Conservation (phyloP, 2,113 vertebrate genomes). For the Andinoacara biseriatus region DNA sequence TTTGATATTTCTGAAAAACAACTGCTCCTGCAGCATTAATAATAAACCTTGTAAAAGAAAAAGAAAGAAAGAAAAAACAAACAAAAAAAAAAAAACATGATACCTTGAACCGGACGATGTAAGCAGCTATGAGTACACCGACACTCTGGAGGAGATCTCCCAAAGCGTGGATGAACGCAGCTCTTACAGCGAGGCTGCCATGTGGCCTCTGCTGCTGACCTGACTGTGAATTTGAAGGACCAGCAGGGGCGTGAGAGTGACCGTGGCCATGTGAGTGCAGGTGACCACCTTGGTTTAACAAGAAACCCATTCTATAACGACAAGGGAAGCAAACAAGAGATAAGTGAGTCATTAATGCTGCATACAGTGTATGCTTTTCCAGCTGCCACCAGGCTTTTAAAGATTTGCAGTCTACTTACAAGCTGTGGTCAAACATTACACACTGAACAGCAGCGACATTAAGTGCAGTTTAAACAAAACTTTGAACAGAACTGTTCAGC, state of each 20-base stretch:
- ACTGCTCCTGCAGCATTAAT: not conserved
- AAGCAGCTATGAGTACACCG: constrained; percentile 94
- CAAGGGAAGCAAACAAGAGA: not conserved
- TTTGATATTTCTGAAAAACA: not conserved
- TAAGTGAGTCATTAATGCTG: no score
- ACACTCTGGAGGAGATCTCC: constrained; percentile 96
- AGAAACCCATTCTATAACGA: constrained; percentile 91
- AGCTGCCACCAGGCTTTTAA: not conserved
- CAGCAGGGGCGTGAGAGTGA: constrained; percentile 80
- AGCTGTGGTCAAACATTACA: constrained; percentile 14
- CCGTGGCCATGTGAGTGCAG: constrained; percentile 83
- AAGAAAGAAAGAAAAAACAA: not conserved
- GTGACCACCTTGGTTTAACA: constrained; percentile 93
- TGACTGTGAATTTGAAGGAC: constrained; percentile 32
- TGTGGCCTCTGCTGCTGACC: constrained; percentile 62
- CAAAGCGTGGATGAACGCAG: constrained; percentile 94
- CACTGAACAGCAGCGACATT: not conserved
- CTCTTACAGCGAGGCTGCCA: constrained; percentile 90
- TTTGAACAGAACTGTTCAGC: constrained; percentile 8
- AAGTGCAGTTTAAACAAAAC: not conserved
- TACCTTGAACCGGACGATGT: constrained; percentile 97
- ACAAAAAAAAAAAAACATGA: not conserved
- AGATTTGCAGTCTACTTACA: not conserved
- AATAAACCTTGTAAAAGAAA: not conserved
- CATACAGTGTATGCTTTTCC: not conserved